A percentile compares a stretch with the other conserved stretches of the same genome.
These are phyloP conservation scores for Strigamia transsilvanica DNA, from an alignment of 2,888 invertebrate genomes.

Conservation along the genomic window DNA sequence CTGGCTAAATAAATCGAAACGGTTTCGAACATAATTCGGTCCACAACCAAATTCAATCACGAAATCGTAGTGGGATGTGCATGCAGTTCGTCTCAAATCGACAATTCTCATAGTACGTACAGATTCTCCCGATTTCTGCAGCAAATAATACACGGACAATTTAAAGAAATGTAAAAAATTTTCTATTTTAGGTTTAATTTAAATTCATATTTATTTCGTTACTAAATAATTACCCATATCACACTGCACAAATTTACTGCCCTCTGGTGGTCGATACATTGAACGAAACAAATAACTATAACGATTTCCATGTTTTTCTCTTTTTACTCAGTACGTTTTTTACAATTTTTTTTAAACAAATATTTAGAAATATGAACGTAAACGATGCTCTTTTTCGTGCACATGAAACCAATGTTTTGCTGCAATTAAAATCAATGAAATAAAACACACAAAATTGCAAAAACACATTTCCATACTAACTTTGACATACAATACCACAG, in stretches of 20 bases:
- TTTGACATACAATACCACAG: slow-evolving; percentile 19
- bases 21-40: slow-evolving; percentile 1
- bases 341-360: background rate
- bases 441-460: background rate
- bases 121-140: background rate
- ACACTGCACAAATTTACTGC: background rate
- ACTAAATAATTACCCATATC: background rate
- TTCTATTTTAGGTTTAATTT: background rate
- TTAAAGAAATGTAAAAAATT: background rate
- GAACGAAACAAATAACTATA: too few relatives aligned
- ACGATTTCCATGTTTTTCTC: too few relatives aligned
- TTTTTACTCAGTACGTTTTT: background rate
- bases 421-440: background rate
- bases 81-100: background rate
- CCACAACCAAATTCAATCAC: background rate
- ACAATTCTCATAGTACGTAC: slow-evolving; percentile 3
- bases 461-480: background rate
- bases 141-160: background rate
- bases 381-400: background rate
- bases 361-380: background rate
- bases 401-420: background rate
- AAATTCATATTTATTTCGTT: background rate
- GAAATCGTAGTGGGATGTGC: background rate
- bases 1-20: background rate
- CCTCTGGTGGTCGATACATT: background rate